These are phyloP conservation scores for Aphyosemion australe DNA, from an alignment of 2,113 vertebrate species.

Conservation along the genomic window DNA sequence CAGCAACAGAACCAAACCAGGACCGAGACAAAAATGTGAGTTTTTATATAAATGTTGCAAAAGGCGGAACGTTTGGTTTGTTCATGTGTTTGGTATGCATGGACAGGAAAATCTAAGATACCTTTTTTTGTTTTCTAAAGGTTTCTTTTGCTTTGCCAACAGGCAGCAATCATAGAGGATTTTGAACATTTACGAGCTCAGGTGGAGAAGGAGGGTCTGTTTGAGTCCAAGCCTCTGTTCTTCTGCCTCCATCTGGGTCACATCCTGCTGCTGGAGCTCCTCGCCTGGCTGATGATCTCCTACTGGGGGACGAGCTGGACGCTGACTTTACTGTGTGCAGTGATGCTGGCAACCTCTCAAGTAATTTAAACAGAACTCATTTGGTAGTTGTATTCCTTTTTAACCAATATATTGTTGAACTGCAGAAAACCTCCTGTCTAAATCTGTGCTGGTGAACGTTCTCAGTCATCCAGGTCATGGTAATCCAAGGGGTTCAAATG, in stretches of 20 bases:
- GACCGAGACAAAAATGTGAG: constrained; percentile 90
- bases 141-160: constrained; percentile 11
- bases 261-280: constrained; percentile 85
- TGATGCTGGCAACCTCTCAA: constrained; percentile 86
- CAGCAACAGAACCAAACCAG: constrained; percentile 86
- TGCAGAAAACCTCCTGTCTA: neutral
- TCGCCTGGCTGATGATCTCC: constrained; percentile 82
- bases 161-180: constrained; percentile 86
- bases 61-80: neutral
- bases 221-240: constrained; percentile 83
- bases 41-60: neutral
- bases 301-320: constrained; percentile 87
- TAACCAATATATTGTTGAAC: neutral
- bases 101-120: neutral
- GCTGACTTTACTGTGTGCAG: constrained; percentile 79
- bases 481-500: too few relatives aligned
- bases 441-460: too few relatives aligned
- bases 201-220: constrained; percentile 83
- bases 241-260: constrained; percentile 87
- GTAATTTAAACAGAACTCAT: constrained; percentile 58
- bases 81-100: neutral
- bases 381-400: too few relatives aligned
- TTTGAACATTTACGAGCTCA: constrained; percentile 83
- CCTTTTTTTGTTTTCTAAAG: neutral
- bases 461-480: too few relatives aligned